Evolutionary conservation across 2,113 vertebrate species (phyloP), one percentile per base, ranked within the genome.

Genomic region (Meleagris gallopavo): DNA sequence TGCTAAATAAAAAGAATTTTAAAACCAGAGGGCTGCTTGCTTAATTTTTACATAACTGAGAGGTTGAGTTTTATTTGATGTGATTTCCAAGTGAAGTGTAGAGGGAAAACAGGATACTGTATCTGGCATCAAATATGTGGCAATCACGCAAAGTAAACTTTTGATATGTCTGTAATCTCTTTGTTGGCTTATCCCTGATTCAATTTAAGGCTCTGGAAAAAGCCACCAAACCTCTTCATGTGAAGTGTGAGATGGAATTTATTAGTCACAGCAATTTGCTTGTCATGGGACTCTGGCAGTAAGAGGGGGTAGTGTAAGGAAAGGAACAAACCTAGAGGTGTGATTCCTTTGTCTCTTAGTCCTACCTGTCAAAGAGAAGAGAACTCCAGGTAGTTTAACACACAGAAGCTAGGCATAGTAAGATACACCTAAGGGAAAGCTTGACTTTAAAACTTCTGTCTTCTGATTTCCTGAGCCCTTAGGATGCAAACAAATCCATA

Each of bases 61-160:
- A 95, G 96, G 66, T 6, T 97, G 85, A 96, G 73, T 83, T 95
- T 97, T 96, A 94, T 92, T 97, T 97, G 96, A 96, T 93, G 92
- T 91, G 89, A 92, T 92, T 80, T 96, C 94, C 96, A 97, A 96
- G 67, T 45, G 94, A 84, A 97, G 86, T 46, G 45, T 46, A 91
- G 84, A 96, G 82, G 89, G 93, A 97, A 97, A 97, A 97, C 93
- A 96, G 96, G 93, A 97, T 96, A 94, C 90, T 89, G 57, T 95
- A 91, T 96, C 92, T 97, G 96, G 89, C 87, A 97, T 82, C 57
- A 97, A 88, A 41, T 92, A 80, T 64, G 73, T 96, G 94, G 93
- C 92, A 94, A 87, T 94, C 94, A 95, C 2, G 7, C 93, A 98
- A 97, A 97, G 75, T 88, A 97, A 98, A 98, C 96, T 95, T 87